phyloP scores from a whole-genome alignment of 2,113 vertebrate species.

The Pygoscelis antarcticus region DNA sequence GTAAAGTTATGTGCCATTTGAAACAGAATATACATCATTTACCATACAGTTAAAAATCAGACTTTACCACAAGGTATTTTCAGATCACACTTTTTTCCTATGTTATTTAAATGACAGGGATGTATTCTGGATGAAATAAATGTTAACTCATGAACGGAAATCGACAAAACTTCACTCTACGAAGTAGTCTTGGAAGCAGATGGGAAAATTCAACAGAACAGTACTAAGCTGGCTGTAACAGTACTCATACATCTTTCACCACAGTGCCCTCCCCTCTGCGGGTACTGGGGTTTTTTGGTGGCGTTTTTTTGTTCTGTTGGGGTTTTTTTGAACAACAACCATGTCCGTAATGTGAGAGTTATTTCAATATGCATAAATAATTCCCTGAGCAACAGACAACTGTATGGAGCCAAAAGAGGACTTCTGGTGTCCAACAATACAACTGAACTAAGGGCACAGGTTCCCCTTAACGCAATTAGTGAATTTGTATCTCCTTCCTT shows the following conservation, averaged over 20 bases:
- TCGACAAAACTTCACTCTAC: background rate
- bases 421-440: background rate
- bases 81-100: background rate
- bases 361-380: background rate
- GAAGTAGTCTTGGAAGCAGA: background rate
- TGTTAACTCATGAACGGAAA: background rate
- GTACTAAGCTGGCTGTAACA: background rate
- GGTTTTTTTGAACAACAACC: background rate
- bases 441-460: background rate
- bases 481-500: background rate
- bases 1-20: background rate
- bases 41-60: background rate
- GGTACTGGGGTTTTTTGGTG: background rate
- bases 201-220: background rate
- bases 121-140: background rate
- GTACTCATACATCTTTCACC: background rate
- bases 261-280: rapidly evolving
- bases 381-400: background rate
- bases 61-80: background rate
- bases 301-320: too few species aligned
- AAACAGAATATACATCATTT: background rate
- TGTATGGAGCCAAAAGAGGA: background rate
- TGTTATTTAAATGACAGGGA: background rate
- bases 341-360: background rate
- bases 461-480: background rate